phyloP scores from a whole-genome alignment of 35 echinoderm and acorn worm species.

The Patiria miniata region DNA sequence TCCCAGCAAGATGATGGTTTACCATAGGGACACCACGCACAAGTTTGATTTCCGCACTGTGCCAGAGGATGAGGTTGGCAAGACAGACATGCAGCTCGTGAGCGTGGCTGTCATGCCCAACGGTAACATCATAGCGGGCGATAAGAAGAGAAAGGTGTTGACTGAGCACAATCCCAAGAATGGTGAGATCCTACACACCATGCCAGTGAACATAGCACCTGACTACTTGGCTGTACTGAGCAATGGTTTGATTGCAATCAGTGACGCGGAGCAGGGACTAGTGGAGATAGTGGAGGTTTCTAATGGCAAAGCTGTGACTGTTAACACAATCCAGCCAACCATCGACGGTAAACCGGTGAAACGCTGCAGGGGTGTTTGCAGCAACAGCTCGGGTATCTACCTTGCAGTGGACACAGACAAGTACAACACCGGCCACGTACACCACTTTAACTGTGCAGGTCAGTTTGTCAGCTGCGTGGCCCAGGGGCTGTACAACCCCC shows the following conservation, averaged over 20 bases:
- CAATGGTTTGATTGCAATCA: neutral
- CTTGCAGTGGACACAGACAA: neutral
- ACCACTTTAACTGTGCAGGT: neutral
- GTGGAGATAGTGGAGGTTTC: neutral
- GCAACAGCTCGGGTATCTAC: neutral
- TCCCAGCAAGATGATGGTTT: neutral
- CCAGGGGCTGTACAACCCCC: neutral
- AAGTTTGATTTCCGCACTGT: neutral
- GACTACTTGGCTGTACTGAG: neutral
- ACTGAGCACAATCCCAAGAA: neutral
- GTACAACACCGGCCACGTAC: neutral
- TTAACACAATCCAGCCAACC: constrained; percentile 3
- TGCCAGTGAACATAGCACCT: neutral
- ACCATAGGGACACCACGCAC: neutral
- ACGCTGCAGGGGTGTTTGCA: neutral
- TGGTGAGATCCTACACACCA: neutral
- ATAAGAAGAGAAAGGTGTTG: no score
- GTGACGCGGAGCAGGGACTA: neutral
- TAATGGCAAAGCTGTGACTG: neutral
- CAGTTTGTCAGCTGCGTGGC: neutral
- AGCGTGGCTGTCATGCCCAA: no score
- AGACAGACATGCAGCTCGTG: neutral
- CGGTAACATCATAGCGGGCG: no score
- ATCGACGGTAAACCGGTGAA: neutral
- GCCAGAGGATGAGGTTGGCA: neutral